A percentile compares a stretch with the other conserved stretches of the same genome.
phyloP scores from a whole-genome alignment of 2,797 vertebrate species.

The Clarias platycephalus region DNA sequence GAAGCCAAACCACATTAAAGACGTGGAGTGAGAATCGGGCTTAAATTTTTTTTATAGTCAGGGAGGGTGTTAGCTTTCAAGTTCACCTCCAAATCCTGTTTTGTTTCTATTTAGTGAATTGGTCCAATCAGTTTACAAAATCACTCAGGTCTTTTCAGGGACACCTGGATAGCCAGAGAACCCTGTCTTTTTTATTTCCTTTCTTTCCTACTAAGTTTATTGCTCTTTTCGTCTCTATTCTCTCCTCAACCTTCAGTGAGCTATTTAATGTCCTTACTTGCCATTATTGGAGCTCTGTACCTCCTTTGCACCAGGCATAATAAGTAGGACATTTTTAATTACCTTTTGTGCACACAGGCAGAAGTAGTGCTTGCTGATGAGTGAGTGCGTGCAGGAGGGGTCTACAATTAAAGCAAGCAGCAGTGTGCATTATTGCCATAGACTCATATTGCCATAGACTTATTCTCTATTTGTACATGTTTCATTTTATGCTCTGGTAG shows the following conservation, averaged over 20 bases:
- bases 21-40: slow-evolving; percentile 30
- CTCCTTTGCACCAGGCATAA: slow-evolving; percentile 30
- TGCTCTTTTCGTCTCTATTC: neutral
- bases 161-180: neutral
- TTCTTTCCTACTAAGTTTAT: neutral
- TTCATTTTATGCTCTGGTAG: slow-evolving; percentile 25
- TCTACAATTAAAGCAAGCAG: slow-evolving; percentile 15
- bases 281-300: neutral
- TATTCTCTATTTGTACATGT: slow-evolving; percentile 8
- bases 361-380: slow-evolving; percentile 15
- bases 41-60: slow-evolving; percentile 46
- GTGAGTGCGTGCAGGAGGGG: slow-evolving; percentile 22
- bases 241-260: neutral
- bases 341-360: slow-evolving; percentile 33
- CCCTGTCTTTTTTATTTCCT: neutral
- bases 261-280: slow-evolving; percentile 19
- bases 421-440: neutral
- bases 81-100: slow-evolving; percentile 29
- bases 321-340: slow-evolving; percentile 47
- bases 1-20: slow-evolving; percentile 34
- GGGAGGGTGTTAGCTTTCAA: slow-evolving; percentile 38
- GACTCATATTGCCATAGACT: no score
- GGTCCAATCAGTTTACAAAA: slow-evolving; percentile 5
- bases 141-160: neutral
- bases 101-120: slow-evolving; percentile 23